Evolutionary conservation across 2,888 invertebrate species (phyloP), one percentile per base, ranked within the genome.

Genomic region (Alloplasta piceator): DNA sequence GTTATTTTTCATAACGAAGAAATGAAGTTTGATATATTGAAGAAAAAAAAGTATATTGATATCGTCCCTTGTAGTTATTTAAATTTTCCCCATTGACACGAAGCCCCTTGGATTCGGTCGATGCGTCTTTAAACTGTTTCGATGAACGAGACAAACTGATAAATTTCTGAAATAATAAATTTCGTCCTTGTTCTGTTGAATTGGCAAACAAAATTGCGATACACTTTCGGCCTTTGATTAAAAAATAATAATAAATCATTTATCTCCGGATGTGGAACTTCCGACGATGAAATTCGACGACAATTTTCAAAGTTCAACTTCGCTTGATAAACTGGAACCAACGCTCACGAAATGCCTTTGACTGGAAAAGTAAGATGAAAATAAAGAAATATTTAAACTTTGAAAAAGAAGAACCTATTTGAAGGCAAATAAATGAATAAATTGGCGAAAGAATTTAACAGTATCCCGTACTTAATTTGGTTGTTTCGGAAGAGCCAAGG

Each of bases 1-100:
- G 91, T 92, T 92, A 92, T 91, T 92, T 92, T 91, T 91, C 91
- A 91, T 91, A 92, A 91, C 81, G 87, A 90, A 89, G 85, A 85
- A 85, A 80, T 87, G 85, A 89, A 86, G 84, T 88, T 88, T 89
- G 86, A 89, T 89, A 88, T 89, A 88, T 88, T 87, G 83, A 86
- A 86, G 82, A 78, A 77, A 80, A 80, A 78, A 77, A 68, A 79
- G 86, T 80, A 87, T 87, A 90, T 68, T 52, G 61, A 80, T 73
- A 80, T 78, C 89, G 88, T 88, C 90, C 88, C 86, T 87, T 88
- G 86, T 91, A 90, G 91, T 90, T 90, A 86, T 89, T 88, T 88
- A 86, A 87, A 88, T 87, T 89, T 89, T 89, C 90, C 88, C 86
- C 90, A 90, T 87, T 84, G 85, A 87, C 71, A 71, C 56, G 63